Conservation (phyloP, 2,797 vertebrate genomes). For the Vipera ursinii region DNA sequence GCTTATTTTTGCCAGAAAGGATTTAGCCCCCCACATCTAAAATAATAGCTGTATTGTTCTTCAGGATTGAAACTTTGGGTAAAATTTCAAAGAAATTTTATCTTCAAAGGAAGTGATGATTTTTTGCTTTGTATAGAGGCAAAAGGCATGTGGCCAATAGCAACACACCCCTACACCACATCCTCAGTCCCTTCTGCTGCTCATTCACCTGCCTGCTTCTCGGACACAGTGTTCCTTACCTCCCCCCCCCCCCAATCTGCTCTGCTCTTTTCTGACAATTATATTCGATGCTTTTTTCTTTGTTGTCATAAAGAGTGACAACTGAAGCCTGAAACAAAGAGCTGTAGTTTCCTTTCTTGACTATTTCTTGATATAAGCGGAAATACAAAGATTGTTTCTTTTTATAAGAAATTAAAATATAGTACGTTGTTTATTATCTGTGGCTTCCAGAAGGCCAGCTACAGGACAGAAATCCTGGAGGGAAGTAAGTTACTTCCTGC, state of each 20-base stretch:
- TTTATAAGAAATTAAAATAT: background rate
- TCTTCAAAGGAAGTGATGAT: background rate
- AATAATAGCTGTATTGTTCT: background rate
- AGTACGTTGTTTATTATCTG: constrained; percentile 4
- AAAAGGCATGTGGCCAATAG: background rate
- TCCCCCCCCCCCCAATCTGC: background rate
- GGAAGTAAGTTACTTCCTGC: constrained; percentile 19
- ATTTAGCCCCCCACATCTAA: background rate
- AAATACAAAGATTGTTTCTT: background rate
- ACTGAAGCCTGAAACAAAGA: background rate
- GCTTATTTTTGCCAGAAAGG: background rate
- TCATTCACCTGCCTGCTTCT: background rate
- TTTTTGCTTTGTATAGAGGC: background rate
- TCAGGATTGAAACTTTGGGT: background rate
- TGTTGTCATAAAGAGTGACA: background rate
- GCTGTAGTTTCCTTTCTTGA: background rate
- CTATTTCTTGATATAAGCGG: background rate
- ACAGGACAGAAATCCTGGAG: background rate
- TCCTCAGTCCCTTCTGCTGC: background rate
- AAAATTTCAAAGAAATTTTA: background rate
- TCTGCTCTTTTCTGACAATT: background rate
- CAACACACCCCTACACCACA: background rate
- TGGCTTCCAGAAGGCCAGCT: constrained; percentile 14
- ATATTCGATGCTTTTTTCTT: background rate
- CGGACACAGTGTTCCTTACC: background rate